Evolutionary conservation across 2,797 vertebrate species (phyloP).

Genomic region (Tadarida brasiliensis): DNA sequence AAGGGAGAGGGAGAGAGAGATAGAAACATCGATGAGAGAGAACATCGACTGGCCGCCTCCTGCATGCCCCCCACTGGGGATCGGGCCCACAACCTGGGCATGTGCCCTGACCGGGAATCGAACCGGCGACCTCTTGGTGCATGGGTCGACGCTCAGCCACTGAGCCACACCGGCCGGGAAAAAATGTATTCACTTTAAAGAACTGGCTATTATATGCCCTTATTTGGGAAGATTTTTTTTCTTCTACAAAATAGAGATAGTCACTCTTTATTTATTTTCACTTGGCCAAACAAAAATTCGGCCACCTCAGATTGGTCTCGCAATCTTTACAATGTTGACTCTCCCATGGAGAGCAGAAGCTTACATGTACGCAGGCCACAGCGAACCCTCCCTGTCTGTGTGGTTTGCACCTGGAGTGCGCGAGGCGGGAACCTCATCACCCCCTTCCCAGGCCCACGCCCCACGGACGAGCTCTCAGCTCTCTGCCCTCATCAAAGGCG

Average conservation of each 20-base stretch:
- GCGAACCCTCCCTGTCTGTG: fast-evolving
- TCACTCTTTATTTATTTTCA: not conserved
- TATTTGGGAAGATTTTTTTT: not conserved
- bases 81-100: too few relatives aligned
- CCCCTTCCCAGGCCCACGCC: fast-evolving
- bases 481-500: not conserved
- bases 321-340: not conserved
- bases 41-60: too few relatives aligned
- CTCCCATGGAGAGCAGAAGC: fast-evolving
- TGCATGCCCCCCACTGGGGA: too few relatives aligned
- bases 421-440: fast-evolving
- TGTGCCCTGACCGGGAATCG: too few relatives aligned
- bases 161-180: too few relatives aligned
- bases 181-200: not conserved
- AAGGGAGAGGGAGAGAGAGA: too few relatives aligned
- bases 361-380: fast-evolving
- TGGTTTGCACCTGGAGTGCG: fast-evolving
- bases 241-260: not conserved
- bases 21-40: too few relatives aligned
- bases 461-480: fast-evolving
- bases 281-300: not conserved
- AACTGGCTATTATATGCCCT: too few relatives aligned
- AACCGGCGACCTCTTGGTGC: too few relatives aligned
- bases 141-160: too few relatives aligned
- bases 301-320: not conserved